A percentile compares a stretch with the other conserved stretches of the same genome.
phyloP scores from a whole-genome alignment of 2,797 vertebrate genomes.

The Cebuella pygmaea region DNA sequence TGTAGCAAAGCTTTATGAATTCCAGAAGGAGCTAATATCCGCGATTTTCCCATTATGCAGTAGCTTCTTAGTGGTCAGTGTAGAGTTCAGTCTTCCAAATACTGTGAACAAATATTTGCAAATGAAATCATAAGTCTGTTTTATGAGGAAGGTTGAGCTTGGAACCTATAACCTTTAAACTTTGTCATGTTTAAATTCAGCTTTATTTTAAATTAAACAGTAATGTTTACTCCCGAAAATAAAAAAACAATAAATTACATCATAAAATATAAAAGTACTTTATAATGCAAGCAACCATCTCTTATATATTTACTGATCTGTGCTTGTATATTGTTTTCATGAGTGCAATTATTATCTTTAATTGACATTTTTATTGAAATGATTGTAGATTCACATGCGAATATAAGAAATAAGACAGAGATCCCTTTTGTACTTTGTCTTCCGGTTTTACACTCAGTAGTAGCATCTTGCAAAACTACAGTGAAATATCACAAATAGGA shows the following conservation, averaged over 20 bases:
- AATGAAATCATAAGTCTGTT: not conserved
- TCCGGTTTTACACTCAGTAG: not conserved
- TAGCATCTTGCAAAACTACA: not conserved
- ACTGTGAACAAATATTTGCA: not conserved
- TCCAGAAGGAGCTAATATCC: not conserved
- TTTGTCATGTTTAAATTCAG: constrained; percentile 19
- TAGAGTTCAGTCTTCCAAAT: constrained; percentile 24
- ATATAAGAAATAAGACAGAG: not conserved
- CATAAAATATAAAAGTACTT: constrained; percentile 11
- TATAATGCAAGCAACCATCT: not conserved
- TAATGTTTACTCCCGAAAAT: not conserved
- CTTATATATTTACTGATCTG: not conserved
- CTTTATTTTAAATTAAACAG: not conserved
- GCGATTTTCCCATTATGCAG: not conserved
- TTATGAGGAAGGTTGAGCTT: not conserved
- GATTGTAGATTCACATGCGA: not conserved
- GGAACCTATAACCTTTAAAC: not conserved
- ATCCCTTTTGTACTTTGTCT: not conserved
- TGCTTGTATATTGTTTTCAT: not conserved
- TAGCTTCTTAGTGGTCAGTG: not conserved
- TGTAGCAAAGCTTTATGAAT: constrained; percentile 6
- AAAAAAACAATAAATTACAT: constrained; percentile 4
- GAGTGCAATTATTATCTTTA: not conserved
- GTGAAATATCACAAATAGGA: not conserved
- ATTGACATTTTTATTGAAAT: constrained; percentile 11